A percentile compares a stretch with the other conserved stretches of the same genome.
Conservation (phyloP, 2,888 invertebrate genomes). For the Xestia sexstrigata region DNA sequence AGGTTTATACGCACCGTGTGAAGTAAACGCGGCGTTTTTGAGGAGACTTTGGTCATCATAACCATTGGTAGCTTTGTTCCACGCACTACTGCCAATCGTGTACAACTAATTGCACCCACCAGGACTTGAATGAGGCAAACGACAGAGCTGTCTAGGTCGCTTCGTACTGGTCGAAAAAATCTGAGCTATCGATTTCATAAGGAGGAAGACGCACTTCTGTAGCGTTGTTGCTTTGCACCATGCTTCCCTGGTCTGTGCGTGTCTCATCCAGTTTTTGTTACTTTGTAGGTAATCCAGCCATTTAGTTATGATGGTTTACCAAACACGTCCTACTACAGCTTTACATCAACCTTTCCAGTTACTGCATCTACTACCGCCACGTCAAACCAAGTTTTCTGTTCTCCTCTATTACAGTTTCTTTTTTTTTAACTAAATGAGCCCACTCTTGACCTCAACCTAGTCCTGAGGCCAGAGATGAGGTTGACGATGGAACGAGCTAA, state of each 20-base stretch:
- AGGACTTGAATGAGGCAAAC: too few relatives aligned
- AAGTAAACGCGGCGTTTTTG: conserved; percentile 17
- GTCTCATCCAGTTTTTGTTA: neutral
- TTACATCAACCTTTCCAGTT: neutral
- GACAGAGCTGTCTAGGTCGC: too few relatives aligned
- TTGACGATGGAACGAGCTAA: too few relatives aligned
- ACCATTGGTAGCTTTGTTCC: neutral
- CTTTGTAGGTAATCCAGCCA: neutral
- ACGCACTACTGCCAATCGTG: neutral
- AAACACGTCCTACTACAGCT: neutral
- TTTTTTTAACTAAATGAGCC: too few relatives aligned
- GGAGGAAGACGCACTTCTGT: neutral
- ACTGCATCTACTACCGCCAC: too few relatives aligned
- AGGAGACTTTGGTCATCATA: neutral
- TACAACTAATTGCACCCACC: too few relatives aligned
- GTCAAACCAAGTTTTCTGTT: neutral
- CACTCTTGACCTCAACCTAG: too few relatives aligned
- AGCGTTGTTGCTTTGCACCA: neutral
- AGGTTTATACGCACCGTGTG: conserved; percentile 20
- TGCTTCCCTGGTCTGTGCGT: neutral
- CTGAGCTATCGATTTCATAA: too few relatives aligned
- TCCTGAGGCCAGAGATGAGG: too few relatives aligned
- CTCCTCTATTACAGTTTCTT: neutral
- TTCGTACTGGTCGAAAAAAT: too few relatives aligned
- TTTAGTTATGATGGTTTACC: neutral